phyloP scores from a whole-genome alignment of 2,888 invertebrate species.

The Erebia ligea region DNA sequence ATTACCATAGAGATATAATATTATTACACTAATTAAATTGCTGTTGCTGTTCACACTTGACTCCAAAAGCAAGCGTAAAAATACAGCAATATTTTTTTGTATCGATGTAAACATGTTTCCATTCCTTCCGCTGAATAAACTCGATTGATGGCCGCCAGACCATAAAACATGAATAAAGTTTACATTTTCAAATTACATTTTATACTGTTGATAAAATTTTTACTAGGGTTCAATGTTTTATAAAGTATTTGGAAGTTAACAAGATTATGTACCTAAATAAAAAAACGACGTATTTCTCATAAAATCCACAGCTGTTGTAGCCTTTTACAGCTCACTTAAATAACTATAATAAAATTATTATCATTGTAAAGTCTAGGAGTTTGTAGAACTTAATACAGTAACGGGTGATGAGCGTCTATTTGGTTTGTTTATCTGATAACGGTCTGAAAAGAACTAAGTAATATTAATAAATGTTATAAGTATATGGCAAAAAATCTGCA shows the following conservation, averaged over 20 bases:
- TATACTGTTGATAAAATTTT: constrained; percentile 22
- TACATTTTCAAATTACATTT: constrained; percentile 26
- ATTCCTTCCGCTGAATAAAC: constrained; percentile 26
- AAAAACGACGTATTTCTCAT: not conserved
- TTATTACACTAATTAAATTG: constrained; percentile 3
- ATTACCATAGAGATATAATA: too few relatives aligned
- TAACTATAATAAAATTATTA: too few relatives aligned
- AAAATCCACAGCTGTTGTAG: too few relatives aligned
- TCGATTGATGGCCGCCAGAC: constrained; percentile 27
- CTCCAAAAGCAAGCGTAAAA: constrained; percentile 1
- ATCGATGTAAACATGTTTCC: constrained; percentile 20
- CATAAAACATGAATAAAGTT: constrained; percentile 27
- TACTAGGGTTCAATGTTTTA: constrained; percentile 19
- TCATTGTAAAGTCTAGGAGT: too few relatives aligned
- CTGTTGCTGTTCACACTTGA: not conserved
- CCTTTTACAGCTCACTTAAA: too few relatives aligned
- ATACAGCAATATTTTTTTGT: constrained; percentile 15
- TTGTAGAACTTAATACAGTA: too few relatives aligned
- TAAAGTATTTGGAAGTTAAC: constrained; percentile 20
- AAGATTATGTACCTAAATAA: not conserved
- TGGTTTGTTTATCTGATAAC: too few relatives aligned
- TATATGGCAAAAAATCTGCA: too few relatives aligned
- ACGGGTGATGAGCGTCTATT: too few relatives aligned
- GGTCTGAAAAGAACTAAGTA: too few relatives aligned
- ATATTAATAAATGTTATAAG: too few relatives aligned